phyloP scores from a whole-genome alignment of 2,888 invertebrate species.

The Conus canariensis region DNA sequence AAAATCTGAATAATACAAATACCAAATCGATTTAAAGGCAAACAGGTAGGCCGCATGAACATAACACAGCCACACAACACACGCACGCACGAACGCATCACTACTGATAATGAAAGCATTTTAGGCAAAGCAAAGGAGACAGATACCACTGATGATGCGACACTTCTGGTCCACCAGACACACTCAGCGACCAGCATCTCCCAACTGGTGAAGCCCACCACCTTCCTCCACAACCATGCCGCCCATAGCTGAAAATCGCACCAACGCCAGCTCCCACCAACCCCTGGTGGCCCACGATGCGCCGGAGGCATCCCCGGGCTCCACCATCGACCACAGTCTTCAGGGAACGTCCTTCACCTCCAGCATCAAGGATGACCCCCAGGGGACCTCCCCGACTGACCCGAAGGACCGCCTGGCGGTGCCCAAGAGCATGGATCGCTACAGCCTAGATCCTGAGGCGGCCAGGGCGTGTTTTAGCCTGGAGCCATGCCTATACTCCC shows the following conservation, averaged over 20 bases:
- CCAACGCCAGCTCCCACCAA: background rate
- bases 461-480: conserved; percentile 61
- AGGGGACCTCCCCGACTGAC: background rate
- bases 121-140: too few species aligned
- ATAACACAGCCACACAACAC: too few species aligned
- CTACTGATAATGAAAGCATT: too few species aligned
- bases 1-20: too few species aligned
- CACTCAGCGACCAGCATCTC: background rate
- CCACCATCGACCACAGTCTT: background rate
- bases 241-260: background rate
- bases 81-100: too few species aligned
- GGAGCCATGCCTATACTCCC: conserved; percentile 70
- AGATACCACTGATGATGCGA: too few species aligned
- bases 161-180: background rate
- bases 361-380: background rate
- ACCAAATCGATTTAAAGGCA: too few species aligned
- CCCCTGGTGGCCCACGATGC: background rate
- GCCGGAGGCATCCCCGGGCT: background rate
- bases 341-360: background rate
- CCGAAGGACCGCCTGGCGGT: too few species aligned
- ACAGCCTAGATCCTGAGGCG: background rate
- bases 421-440: background rate
- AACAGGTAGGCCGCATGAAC: too few species aligned
- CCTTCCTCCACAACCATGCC: background rate
- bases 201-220: background rate